phyloP scores from a whole-genome alignment of 2,797 vertebrate genomes.

The Aeoliscus strigatus region DNA sequence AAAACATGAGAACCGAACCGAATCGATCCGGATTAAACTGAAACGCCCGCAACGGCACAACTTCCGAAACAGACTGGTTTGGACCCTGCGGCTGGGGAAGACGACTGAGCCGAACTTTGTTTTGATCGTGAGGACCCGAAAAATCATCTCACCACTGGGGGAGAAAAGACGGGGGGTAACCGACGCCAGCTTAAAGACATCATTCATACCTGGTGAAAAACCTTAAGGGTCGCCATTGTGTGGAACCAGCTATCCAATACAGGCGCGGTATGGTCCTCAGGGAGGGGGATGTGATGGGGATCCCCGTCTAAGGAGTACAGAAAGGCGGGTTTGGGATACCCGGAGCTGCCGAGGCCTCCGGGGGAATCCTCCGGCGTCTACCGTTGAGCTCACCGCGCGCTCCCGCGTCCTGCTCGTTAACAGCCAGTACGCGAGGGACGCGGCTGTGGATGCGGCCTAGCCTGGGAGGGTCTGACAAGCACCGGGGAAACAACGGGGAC shows the following conservation, averaged over 20 bases:
- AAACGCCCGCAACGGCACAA: constrained; percentile 47
- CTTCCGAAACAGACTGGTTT: constrained; percentile 54
- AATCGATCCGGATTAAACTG: constrained; percentile 85
- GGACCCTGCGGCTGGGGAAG: constrained; percentile 36
- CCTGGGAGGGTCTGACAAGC: constrained; percentile 72
- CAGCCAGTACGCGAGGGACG: constrained; percentile 61
- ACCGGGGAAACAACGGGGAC: constrained; percentile 64
- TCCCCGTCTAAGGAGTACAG: constrained; percentile 63
- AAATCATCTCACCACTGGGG: constrained; percentile 56
- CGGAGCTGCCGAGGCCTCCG: constrained; percentile 68
- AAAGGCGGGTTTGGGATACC: constrained; percentile 66
- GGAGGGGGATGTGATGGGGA: constrained; percentile 59
- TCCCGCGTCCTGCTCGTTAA: constrained; percentile 18
- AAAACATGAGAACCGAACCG: constrained; percentile 82
- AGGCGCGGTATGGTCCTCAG: constrained; percentile 55
- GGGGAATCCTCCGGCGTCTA: constrained; percentile 57
- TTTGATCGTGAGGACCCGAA: constrained; percentile 62
- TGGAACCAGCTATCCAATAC: constrained; percentile 39
- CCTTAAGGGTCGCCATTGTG: constrained; percentile 66
- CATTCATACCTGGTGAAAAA: constrained; percentile 51
- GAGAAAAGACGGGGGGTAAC: constrained; percentile 45
- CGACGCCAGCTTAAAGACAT: constrained; percentile 48
- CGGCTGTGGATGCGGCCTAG: constrained; percentile 75
- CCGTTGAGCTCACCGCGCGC: constrained; percentile 31
- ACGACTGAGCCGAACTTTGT: constrained; percentile 64